Conservation (phyloP, 1,140 invertebrate genomes). For the Triops longicaudatus region DNA sequence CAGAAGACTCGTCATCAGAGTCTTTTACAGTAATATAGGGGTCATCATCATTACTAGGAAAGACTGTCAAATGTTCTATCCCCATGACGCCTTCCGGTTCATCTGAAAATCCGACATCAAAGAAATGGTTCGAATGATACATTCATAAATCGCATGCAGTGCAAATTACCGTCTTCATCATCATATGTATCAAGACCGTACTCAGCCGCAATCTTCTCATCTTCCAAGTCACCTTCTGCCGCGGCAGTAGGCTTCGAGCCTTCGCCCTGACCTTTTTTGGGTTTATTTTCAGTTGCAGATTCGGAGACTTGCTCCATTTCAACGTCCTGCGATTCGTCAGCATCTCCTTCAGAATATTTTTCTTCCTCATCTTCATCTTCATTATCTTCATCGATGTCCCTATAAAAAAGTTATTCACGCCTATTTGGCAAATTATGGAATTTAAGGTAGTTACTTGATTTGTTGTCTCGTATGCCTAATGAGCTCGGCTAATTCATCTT, state of each 20-base stretch:
- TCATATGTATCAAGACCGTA: slow-evolving; percentile 58
- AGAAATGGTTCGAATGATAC: background rate
- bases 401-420: slow-evolving; percentile 19
- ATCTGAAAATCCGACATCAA: slow-evolving; percentile 30
- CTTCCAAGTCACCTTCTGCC: slow-evolving; percentile 19
- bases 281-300: slow-evolving; percentile 23
- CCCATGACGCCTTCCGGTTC: slow-evolving; percentile 37
- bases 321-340: slow-evolving; percentile 48
- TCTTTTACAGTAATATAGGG: slow-evolving; percentile 48
- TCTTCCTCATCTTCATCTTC: slow-evolving; percentile 35
- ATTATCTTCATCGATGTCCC: slow-evolving; percentile 36
- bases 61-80: slow-evolving; percentile 46
- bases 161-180: slow-evolving; percentile 48
- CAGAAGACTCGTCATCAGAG: slow-evolving; percentile 53
- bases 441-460: slow-evolving; percentile 26
- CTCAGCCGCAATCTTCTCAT: slow-evolving; percentile 33
- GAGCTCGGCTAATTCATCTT: slow-evolving; percentile 57
- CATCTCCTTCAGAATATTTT: slow-evolving; percentile 61
- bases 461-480: slow-evolving; percentile 55
- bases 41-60: slow-evolving; percentile 48
- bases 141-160: background rate
- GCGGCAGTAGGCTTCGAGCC: background rate
- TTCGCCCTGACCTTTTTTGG: slow-evolving; percentile 18
- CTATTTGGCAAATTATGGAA: background rate
- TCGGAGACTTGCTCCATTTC: slow-evolving; percentile 34